Evolutionary conservation across 2,113 vertebrate species (phyloP), one percentile per base, ranked within the genome.

Genomic region (Dryoscopus gambensis): DNA sequence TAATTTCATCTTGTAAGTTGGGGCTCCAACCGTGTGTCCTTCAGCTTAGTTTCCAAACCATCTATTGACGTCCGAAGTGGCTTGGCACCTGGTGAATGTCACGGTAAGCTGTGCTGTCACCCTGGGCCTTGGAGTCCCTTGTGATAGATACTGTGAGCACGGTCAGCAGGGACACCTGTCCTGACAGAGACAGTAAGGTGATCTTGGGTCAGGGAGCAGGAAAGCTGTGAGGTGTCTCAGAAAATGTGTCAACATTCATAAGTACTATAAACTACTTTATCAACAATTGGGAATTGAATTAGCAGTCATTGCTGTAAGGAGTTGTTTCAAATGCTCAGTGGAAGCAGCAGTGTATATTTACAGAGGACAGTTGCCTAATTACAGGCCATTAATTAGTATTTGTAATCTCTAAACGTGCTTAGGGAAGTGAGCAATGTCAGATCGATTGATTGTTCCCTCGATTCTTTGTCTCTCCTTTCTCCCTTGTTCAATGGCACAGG

Each of bases 111-210:
- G 0, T 4, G 21, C 80, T 80, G 71, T 71, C 44, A 10, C 50
- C 59, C 24, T 28, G 21, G 13, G n/a, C 57, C 87, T 69, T 6
- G 0, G 57, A 74, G 55, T 44, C 39, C 57, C 70, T 37, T 44
- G 44, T 17, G 52, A 17, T 35, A 15, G 52, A 17, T 35, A 15
- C 22, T 30, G 1, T 14, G 23, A 71, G 37, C 23, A 6, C 0
- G 1, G 53, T 64, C 63, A 52, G 11, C 11, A 10, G 53, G 44
- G 47, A 24, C 47, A 39, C 9, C 35, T 63, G 74, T 63, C 67
- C 75, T 28, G 30, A 27, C 55, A 69, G 18, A 37, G 18, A 21
- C 8, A 11, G 19, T 6, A 21, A 57, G 39, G 47, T 5, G 40
- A 52, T 27, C 42, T 14, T 31, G 78, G 35, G 35, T 40, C 44